These are phyloP conservation scores for Nematostella vectensis DNA, from an alignment of 92 coral and sea anemone species.

Conservation along the genomic window DNA sequence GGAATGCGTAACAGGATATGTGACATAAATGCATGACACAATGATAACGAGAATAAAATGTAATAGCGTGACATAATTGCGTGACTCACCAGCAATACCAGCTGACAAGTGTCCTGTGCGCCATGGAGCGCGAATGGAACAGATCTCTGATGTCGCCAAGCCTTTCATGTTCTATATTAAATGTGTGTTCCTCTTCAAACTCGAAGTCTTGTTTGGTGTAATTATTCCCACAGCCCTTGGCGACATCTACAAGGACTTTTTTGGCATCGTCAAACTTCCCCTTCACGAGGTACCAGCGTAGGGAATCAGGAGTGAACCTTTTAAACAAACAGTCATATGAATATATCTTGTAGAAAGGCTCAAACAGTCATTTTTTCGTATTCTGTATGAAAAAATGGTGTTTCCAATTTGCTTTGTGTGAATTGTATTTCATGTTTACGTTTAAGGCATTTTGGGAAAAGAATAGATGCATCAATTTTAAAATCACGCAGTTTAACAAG, in stretches of 20 bases:
- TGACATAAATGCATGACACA: too few relatives aligned
- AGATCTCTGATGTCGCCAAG: slow-evolving; percentile 47
- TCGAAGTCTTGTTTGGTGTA: slow-evolving; percentile 13
- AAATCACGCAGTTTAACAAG: too few relatives aligned
- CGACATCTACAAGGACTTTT: slow-evolving; percentile 19
- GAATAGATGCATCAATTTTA: neutral
- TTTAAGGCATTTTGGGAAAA: neutral
- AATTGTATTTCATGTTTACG: too few relatives aligned
- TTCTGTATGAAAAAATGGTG: too few relatives aligned
- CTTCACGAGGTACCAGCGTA: slow-evolving; percentile 42
- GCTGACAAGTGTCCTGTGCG: slow-evolving; percentile 29
- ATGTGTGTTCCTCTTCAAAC: neutral
- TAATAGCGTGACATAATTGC: too few relatives aligned
- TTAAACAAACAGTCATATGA: too few relatives aligned
- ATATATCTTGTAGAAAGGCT: too few relatives aligned
- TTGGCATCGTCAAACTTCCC: slow-evolving; percentile 30
- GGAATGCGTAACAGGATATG: too few relatives aligned
- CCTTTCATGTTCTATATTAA: slow-evolving; percentile 2
- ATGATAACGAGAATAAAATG: too few relatives aligned
- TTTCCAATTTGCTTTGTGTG: too few relatives aligned
- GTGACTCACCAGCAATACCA: slow-evolving; percentile 45
- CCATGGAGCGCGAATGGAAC: slow-evolving; percentile 24
- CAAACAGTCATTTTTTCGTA: too few relatives aligned
- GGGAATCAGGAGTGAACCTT: slow-evolving; percentile 43
- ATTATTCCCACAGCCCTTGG: slow-evolving; percentile 19